A percentile compares a stretch with the other conserved stretches of the same genome.
These are phyloP conservation scores for Drosophila simulans DNA, from an alignment of 1,140 invertebrate species.

Conservation along the genomic window DNA sequence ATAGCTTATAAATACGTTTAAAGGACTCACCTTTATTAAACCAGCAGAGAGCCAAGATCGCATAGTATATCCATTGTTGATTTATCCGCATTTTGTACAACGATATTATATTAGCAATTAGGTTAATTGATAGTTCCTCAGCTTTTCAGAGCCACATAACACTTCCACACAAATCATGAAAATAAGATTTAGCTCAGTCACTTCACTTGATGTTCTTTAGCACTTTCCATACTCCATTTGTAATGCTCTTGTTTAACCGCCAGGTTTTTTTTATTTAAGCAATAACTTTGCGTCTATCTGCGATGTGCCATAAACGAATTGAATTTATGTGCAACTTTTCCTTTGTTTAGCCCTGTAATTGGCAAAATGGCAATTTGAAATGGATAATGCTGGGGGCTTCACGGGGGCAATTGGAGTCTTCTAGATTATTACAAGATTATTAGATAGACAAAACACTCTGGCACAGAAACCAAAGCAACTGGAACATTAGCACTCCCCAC, in stretches of 20 bases:
- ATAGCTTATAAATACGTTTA: background rate
- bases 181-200: background rate
- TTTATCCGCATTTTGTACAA: constrained; percentile 63
- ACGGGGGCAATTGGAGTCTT: constrained; percentile 16
- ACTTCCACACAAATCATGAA: constrained; percentile 6
- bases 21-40: constrained; percentile 21
- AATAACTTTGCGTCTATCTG: constrained; percentile 52
- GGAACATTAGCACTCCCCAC: constrained; percentile 71
- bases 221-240: constrained; percentile 19
- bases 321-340: constrained; percentile 53
- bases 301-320: constrained; percentile 60
- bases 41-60: constrained; percentile 44
- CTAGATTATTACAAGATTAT: constrained; percentile 77
- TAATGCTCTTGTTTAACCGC: constrained; percentile 1
- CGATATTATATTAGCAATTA: constrained; percentile 1
- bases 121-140: constrained; percentile 13
- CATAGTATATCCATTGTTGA: constrained; percentile 37
- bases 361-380: constrained; percentile 48
- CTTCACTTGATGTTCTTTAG: constrained; percentile 21
- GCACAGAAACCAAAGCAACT: constrained; percentile 82
- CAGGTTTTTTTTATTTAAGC: background rate
- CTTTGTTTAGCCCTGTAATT: constrained; percentile 38
- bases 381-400: constrained; percentile 36
- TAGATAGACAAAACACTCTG: constrained; percentile 78
- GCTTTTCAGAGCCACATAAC: constrained; percentile 47